Percentiles rank a stretch among this genome's conserved stretches.
phyloP scores from a whole-genome alignment of 2,113 vertebrate species.

The Todiramphus saurophagus region DNA sequence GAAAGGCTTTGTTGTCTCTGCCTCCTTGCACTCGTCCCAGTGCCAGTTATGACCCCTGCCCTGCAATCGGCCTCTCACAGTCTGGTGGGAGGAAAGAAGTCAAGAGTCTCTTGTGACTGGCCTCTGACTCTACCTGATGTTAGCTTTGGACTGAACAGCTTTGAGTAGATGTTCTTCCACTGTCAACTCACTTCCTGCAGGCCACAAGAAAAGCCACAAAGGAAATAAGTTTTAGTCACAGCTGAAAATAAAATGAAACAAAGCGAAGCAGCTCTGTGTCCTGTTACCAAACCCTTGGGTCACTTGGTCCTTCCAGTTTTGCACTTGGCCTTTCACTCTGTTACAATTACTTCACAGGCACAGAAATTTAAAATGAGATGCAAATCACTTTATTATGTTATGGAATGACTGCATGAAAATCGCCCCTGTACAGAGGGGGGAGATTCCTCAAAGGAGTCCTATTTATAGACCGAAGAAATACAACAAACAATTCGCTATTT shows the following conservation, averaged over 20 bases:
- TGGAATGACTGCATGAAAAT: not conserved
- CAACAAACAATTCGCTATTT: not conserved
- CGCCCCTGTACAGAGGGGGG: not conserved
- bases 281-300: not conserved
- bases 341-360: not conserved
- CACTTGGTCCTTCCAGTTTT: not conserved
- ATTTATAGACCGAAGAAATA: conserved; percentile 10
- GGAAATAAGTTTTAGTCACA: not conserved
- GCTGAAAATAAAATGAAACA: not conserved
- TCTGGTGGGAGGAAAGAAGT: not conserved
- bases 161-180: not conserved
- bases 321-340: not conserved
- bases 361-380: not conserved
- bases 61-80: accelerated
- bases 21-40: not conserved
- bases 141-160: not conserved
- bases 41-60: not conserved
- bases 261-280: not conserved
- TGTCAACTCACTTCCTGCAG: not conserved
- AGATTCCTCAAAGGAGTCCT: not conserved
- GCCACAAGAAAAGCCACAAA: not conserved
- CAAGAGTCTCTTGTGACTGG: not conserved
- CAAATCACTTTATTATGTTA: not conserved
- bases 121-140: not conserved
- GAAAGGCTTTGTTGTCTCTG: not conserved